A percentile compares a stretch with the other conserved stretches of the same genome.
Evolutionary conservation across 1,140 invertebrate genomes (phyloP).

Genomic region (Sinella curviseta): DNA sequence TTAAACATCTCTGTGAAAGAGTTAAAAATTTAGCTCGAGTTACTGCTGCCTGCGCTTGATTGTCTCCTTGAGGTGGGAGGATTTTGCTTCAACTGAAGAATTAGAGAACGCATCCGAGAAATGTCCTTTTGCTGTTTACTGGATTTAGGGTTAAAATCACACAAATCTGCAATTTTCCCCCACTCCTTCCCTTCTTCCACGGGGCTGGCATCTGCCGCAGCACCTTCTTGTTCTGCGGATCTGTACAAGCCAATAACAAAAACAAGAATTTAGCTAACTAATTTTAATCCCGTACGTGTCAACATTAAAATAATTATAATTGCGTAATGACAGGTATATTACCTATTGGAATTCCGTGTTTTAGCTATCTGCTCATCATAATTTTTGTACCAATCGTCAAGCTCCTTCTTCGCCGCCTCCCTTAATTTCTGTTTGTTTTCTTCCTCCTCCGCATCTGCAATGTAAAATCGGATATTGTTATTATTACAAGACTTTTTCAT

Average conservation of each 20-base stretch:
- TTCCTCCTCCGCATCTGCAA: slow-evolving; percentile 81
- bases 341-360: slow-evolving; percentile 93
- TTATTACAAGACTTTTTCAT: too few relatives aligned
- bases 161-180: slow-evolving; percentile 90
- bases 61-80: slow-evolving; percentile 55
- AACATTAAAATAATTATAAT: too few relatives aligned
- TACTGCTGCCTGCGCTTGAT: not conserved
- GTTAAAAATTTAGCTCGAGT: not conserved
- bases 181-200: slow-evolving; percentile 71
- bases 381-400: slow-evolving; percentile 95
- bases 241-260: slow-evolving; percentile 47
- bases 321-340: slow-evolving; percentile 50
- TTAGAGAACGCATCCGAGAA: slow-evolving; percentile 88
- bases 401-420: slow-evolving; percentile 80
- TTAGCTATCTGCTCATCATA: slow-evolving; percentile 89
- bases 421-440: slow-evolving; percentile 79
- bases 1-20: not conserved
- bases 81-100: slow-evolving; percentile 90
- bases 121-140: slow-evolving; percentile 86
- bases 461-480: not conserved
- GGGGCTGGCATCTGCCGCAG: slow-evolving; percentile 56
- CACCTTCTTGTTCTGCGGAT: slow-evolving; percentile 58
- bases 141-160: slow-evolving; percentile 93
- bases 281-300: too few relatives aligned
- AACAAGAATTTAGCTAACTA: not conserved